Conservation (phyloP, 2,888 invertebrate genomes). For the Lasioglossum villosulum region DNA sequence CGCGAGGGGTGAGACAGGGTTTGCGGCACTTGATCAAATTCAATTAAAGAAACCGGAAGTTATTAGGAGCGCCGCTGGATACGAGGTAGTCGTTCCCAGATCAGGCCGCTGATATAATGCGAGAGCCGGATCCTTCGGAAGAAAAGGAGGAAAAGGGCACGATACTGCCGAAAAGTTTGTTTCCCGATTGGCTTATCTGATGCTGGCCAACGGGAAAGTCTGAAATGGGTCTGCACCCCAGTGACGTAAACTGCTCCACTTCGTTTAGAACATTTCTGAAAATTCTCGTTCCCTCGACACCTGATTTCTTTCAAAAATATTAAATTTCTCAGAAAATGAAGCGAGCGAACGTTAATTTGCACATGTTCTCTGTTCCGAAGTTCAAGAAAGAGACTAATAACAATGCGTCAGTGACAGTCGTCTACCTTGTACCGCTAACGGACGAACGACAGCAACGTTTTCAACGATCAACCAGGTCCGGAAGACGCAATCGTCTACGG, state of each 20-base stretch:
- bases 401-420: not conserved
- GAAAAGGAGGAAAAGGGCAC: slow-evolving; percentile 54
- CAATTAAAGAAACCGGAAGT: slow-evolving; percentile 73
- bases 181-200: slow-evolving; percentile 76
- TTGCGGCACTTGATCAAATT: slow-evolving; percentile 64
- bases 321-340: not conserved
- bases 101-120: slow-evolving; percentile 68
- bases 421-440: slow-evolving; percentile 14
- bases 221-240: slow-evolving; percentile 65
- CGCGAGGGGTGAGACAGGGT: not conserved
- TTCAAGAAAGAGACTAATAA: slow-evolving; percentile 16
- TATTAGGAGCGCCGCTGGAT: slow-evolving; percentile 66
- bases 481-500: slow-evolving; percentile 64
- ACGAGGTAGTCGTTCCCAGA: slow-evolving; percentile 55
- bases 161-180: slow-evolving; percentile 75
- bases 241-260: slow-evolving; percentile 67
- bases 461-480: slow-evolving; percentile 61
- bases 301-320: slow-evolving; percentile 67
- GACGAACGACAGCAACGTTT: slow-evolving; percentile 53
- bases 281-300: slow-evolving; percentile 68
- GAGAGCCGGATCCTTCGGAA: slow-evolving; percentile 51
- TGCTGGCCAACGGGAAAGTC: slow-evolving; percentile 69
- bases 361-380: not conserved
- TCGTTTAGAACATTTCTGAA: slow-evolving; percentile 15
- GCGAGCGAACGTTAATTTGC: not conserved